Base-by-base conservation (phyloP, 2,888 invertebrate species). In the Pheosia tremula region DNA sequence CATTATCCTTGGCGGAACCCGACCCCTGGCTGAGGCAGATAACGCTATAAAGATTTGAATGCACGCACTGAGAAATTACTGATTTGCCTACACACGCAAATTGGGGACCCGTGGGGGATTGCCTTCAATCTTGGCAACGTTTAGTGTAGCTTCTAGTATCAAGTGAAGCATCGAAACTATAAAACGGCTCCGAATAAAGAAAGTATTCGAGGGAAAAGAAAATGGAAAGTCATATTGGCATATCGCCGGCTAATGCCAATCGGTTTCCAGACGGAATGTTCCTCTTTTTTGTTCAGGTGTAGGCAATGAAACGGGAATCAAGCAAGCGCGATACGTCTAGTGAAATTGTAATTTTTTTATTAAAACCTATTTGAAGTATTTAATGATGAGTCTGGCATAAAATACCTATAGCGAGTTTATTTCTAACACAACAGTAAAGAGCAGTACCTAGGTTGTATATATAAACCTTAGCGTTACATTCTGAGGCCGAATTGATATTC, bases 51-150 rank as follows among this genome's bases (percentile, higher is more conserved):
- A 53, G 37, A 53, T 53, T 37, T 37, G 36, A 10, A 11, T 37
- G 53, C 37, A 53, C 53, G 37, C 53, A 53, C 53, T 37, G 53
- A 53, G 38, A 53, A 53, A 53, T 53, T 37, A n/a, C 53, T 37
- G 37, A 53, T 37, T 11, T 11, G 37, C 53, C 37, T 37, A 24
- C 37, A 13, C 37, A 10, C 3, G 24, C 37, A 37, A 36, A 52
- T n/a, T 11, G 53, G 24, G 37, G 56, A 41, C n/a, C 13, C 13
- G 55, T 7, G 55, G 11, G 55, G n/a, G 24, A 55, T 39, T 13
- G 56, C 24, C 56, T 10, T 24, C 7, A 41, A 41, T 41, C 41
- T 4, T 0, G 54, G 10, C 24, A n/a, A 7, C 41, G 11, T 5
- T 11, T 38, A 11, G 37, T 24, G 7, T 11, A n/a, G 54, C 10